Evolutionary conservation across 2,888 invertebrate species (phyloP), one percentile per base, ranked within the genome.

Genomic region (Drepanosiphum platanoidis): DNA sequence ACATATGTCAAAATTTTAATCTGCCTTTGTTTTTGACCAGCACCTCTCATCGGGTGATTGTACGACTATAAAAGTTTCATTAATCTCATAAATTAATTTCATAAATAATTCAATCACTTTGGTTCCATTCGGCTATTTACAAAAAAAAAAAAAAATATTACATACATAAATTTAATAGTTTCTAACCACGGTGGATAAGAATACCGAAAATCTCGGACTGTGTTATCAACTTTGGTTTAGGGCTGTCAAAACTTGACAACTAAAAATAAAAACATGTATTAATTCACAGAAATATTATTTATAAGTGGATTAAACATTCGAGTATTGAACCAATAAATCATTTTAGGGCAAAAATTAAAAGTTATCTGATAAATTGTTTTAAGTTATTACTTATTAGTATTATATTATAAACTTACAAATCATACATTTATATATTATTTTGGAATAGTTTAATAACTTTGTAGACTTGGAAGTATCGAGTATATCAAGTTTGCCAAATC

Each of bases 121-220:
- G 77, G 84, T 77, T 84, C 36, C 68, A 77, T 77, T 75, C 84
- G 68, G 84, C 39, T 84, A 84, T 84, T 7, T 84, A 84, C 84
- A 84, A 75, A 66, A 64, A 66, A 83, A 75, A 27, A 72, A 39
- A 66, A 66, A 46, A 84, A 77, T 84, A n/a, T n/a, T n/a, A 84
- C 68, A 84, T 77, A 77, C n/a, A 84, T 84, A 58, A 84, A 84
- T 84, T 77, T 84, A 84, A 68, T 84, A 84, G 84, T 75, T 84
- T 84, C 75, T 75, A 68, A 84, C 75, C 84, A 84, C 8, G 30
- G 58, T 84, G 84, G n/a, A 84, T 84, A 84, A 52, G 36, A 70
- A n/a, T 58, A 77, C 84, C 77, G 68, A 84, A 46, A 52, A 82
- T 70, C 34, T 68, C 68, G 68, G 75, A 75, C 27, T 22, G 34